These are phyloP conservation scores for Apomyelois bistriatella DNA, from an alignment of 2,888 invertebrate species.

Conservation along the genomic window DNA sequence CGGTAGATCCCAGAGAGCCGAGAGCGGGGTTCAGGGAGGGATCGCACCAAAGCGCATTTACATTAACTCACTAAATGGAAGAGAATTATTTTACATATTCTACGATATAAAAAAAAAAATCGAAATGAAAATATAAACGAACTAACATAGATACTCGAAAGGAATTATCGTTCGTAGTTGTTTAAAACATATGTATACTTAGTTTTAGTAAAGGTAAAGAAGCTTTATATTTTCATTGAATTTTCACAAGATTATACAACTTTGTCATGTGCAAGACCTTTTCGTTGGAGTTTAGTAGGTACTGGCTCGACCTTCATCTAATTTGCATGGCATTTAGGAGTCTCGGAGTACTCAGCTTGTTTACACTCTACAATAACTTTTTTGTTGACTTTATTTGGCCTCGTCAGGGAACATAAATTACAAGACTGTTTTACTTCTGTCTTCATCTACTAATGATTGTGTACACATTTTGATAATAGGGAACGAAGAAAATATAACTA, in stretches of 20 bases:
- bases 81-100: no score
- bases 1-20: constrained; percentile 24
- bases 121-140: no score
- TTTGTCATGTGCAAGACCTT: constrained; percentile 12
- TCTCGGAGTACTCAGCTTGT: constrained; percentile 5
- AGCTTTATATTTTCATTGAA: no score
- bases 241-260: no score
- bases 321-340: constrained; percentile 10
- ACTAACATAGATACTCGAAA: no score
- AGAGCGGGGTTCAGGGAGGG: no score
- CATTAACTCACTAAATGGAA: neutral
- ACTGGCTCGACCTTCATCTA: constrained; percentile 10
- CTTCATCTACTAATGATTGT: neutral
- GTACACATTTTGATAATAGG: neutral
- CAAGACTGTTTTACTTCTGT: neutral
- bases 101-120: no score
- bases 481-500: neutral
- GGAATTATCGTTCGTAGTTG: no score
- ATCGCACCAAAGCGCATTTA: neutral
- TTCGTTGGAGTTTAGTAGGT: neutral
- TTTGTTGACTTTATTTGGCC: constrained; percentile 18
- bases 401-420: constrained; percentile 14
- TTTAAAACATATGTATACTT: no score
- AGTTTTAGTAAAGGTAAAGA: no score
- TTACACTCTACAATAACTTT: constrained; percentile 18